Base-by-base conservation (phyloP, 2,113 vertebrate species). In the Gasterosteus aculeatus region DNA sequence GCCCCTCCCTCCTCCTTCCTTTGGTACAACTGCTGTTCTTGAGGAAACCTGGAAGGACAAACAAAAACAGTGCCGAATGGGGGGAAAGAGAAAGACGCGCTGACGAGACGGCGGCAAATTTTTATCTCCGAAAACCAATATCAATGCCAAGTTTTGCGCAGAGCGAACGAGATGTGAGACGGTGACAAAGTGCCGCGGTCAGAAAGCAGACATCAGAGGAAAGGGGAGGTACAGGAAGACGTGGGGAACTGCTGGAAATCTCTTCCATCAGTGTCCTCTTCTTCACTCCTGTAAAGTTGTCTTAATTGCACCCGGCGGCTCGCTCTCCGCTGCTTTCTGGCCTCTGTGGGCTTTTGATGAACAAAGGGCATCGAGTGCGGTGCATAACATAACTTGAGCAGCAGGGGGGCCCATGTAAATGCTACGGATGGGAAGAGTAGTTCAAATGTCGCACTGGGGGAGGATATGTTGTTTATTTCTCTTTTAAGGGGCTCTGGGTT, bases 361-460 rank as follows among this genome's bases (percentile, higher is more conserved):
- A 35, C 4, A 74, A 74, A 72, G 58, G 29, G 64, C 63, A 57
- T 47, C 19, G 16, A 56, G 51, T 14, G 74, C 77, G 60, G 67
- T 71, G 66, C 58, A 79, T 71, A 75, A 51, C 77, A 83, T 62
- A 80, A 79, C 68, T 71, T 10, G 9, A 85, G 44, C 80, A 72
- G 66, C 63, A 72, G 64, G 83, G 64, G 83, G 57, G 64, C 57
- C 60, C 9, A 5, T 61, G 39, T 60, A 38, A 69, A 59, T 26
- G 39, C 69, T 78, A 85, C 54, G 3, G 73, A 81, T 85, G 75
- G 73, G 44, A 61, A 61, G 69, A 82, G 68, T 78, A 69, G 67
- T 78, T 78, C 26, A 58, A 69, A 79, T 80, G 72, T 80, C 82
- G 69, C 65, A 68, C 74, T 53, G 72, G 62, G 59, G 39, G 73